Conservation (phyloP, 1,140 invertebrate species). For the Drosophila guanche region DNA sequence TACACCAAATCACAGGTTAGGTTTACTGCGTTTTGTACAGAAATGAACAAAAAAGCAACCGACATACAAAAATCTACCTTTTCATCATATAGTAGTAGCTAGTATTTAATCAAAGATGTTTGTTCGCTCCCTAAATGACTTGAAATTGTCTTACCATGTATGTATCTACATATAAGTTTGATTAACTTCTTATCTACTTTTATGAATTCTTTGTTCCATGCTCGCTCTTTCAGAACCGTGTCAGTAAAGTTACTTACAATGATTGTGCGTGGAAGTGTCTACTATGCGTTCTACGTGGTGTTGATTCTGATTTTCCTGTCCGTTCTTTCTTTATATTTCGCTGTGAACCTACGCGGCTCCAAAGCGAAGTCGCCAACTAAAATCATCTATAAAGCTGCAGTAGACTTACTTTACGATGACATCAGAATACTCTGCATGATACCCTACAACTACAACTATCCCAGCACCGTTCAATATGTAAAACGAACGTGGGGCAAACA, state of each 20-base stretch:
- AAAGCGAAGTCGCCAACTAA: neutral
- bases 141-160: neutral
- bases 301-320: slow-evolving; percentile 18
- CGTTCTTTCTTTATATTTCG: slow-evolving; percentile 13
- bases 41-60: no score
- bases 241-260: slow-evolving; percentile 30
- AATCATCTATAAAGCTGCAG: no score
- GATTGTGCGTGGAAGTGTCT: slow-evolving; percentile 32
- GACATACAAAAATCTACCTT: no score
- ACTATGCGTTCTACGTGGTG: slow-evolving; percentile 17
- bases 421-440: slow-evolving; percentile 47
- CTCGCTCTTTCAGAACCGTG: neutral
- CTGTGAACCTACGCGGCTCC: neutral
- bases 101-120: no score
- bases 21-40: no score
- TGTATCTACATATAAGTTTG: slow-evolving; percentile 4
- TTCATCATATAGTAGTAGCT: no score
- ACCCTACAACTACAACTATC: slow-evolving; percentile 27
- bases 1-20: no score
- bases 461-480: slow-evolving; percentile 25
- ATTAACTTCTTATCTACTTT: slow-evolving; percentile 41
- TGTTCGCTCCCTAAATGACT: no score
- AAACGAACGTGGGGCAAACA: slow-evolving; percentile 52
- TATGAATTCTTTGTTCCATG: neutral
- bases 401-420: slow-evolving; percentile 24